Base-by-base conservation (phyloP, 2,888 invertebrate species). In the Nymphalis urticae region DNA sequence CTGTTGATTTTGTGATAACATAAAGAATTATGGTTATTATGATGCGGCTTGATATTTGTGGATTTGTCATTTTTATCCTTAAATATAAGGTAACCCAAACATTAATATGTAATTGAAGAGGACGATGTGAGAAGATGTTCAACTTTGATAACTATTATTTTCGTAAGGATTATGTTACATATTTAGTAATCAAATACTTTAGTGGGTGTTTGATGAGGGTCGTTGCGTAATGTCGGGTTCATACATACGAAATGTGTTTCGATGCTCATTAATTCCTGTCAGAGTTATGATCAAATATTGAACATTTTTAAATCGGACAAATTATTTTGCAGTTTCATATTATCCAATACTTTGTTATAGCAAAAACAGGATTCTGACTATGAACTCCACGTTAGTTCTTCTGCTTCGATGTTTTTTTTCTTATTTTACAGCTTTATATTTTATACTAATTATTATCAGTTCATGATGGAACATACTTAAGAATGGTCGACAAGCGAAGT, bases 1-100 rank as follows among this genome's bases (percentile, higher is more conserved):
- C 19, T 13, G 21, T 63, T 56, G 64, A 64, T 64, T 27, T 48
- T 17, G n/a, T 42, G 64, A 58, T 58, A 64, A 48, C 9, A 16
- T 32, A 19, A 47, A 47, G 48, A 48, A 64, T 42, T 10, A 24
- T 58, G 16, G 42, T 56, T 56, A 19, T 19, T 16, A 56, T 64
- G 42, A 47, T 42, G 62, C 53, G 21, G 42, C 36, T 42, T 51
- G n/a, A 21, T 51, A 51, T n/a, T 56, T 17, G 54, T 8, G 17
- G 24, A 24, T 27, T 4, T 16, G 51, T 16, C 16, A 17, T 42
- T 56, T 36, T 32, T 19, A 58, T 42, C 13, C 58, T 19, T 27
- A 58, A 19, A 58, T 58, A 13, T 58, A 9, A 36, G 4, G 10
- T 32, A 17, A 27, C n/a, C 17, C 27, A 19, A 42, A 42, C 21